Evolutionary conservation across 1,140 invertebrate species (phyloP).

Genomic region (Periplaneta americana): DNA sequence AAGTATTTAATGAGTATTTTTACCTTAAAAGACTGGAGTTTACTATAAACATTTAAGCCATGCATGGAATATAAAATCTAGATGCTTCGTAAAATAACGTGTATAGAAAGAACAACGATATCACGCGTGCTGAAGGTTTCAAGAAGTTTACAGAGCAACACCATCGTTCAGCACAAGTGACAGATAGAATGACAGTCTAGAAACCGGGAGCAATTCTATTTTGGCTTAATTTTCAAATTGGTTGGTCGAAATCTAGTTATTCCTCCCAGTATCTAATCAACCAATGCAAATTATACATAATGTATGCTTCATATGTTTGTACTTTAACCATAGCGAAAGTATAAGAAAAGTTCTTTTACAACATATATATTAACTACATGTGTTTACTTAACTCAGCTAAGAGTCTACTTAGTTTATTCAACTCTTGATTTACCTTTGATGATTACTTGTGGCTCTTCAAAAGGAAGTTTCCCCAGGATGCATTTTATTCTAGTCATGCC

Average conservation of each 20-base stretch:
- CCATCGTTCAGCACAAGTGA: neutral
- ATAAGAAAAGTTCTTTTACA: neutral
- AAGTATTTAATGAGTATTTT: neutral
- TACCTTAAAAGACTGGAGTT: neutral
- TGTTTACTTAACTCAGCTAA: slow-evolving; percentile 2
- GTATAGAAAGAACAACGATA: neutral
- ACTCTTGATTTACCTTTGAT: slow-evolving; percentile 12
- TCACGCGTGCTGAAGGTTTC: neutral
- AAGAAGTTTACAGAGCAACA: neutral
- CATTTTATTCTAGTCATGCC: slow-evolving; percentile 12
- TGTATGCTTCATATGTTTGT: neutral
- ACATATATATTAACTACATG: neutral
- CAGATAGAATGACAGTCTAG: neutral
- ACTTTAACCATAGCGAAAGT: neutral
- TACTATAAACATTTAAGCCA: neutral
- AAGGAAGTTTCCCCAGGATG: slow-evolving; percentile 1
- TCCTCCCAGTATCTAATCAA: neutral
- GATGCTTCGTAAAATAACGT: neutral
- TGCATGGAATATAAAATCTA: neutral
- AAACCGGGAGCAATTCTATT: neutral
- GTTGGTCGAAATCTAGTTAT: neutral
- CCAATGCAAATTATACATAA: neutral
- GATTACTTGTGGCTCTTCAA: slow-evolving; percentile 8
- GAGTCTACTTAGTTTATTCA: slow-evolving; percentile 5
- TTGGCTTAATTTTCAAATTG: neutral